Base-by-base conservation (phyloP, 2,113 vertebrate species). In the Willisornis vidua region DNA sequence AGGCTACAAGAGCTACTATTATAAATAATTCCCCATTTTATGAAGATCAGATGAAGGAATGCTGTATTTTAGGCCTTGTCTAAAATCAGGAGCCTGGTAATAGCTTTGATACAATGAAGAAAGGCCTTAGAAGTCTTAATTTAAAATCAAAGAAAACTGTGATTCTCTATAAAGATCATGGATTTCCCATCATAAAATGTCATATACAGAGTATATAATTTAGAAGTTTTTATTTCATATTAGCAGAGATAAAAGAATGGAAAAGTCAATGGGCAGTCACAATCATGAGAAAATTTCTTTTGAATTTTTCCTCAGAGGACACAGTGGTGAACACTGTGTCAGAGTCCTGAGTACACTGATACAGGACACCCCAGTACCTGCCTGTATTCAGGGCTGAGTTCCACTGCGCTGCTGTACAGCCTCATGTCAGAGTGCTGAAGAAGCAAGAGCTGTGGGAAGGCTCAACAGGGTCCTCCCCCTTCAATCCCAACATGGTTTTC, bases 401-500 rank as follows among this genome's bases (percentile, higher is more conserved):
- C 0, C 0, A 26, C 33, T 31, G 51, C 0, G 0, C 29, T 62
- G 52, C 33, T 41, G 25, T 7, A 9, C 28, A 37, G 68, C 37
- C 33, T 41, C 26, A 0, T 31, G 66, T 12, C 35, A n/a, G 72
- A 63, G n/a, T 1, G 0, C 3, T 2, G 1, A 29, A 1, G 0
- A 35, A 65, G 45, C 58, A 57, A 43, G n/a, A 82, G 46, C 62
- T 68, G 12, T 0, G 0, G 33, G 26, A 72, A 58, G 58, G 33
- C 41, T 75, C 43, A 10, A 17, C 1, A 0, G 17, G 48, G 14
- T 26, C 37, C 41, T 18, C 13, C 11, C n/a, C 31, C 15, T 43
- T 59, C 68, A 25, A 59, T 25, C 39, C 26, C 7, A 2, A 72
- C 12, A 9, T 20, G 14, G 54, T 76, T 49, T 83, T 63, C n/a